phyloP scores from a whole-genome alignment of 1,140 invertebrate genomes.

The Caenorhabditis brenneri region DNA sequence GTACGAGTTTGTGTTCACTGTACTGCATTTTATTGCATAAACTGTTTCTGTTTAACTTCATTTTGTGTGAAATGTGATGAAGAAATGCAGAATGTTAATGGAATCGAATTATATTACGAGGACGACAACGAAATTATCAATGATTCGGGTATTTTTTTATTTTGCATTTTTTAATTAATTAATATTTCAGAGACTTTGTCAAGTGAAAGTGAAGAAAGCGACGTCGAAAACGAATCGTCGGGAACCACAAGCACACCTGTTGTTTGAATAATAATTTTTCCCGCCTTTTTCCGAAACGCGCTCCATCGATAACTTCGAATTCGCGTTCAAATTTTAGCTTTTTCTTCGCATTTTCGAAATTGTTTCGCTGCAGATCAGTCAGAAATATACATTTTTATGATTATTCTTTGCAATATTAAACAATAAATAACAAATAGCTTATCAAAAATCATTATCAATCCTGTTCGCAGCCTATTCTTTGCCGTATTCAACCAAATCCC shows the following conservation, averaged over 20 bases:
- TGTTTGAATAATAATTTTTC: background rate
- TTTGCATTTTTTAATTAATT: background rate
- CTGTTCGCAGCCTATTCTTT: too few species aligned
- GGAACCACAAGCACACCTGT: background rate
- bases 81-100: conserved; percentile 38
- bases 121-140: background rate
- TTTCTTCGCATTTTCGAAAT: background rate
- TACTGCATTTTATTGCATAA: conserved; percentile 46
- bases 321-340: background rate
- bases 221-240: background rate
- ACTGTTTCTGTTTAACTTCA: conserved; percentile 29
- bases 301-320: background rate
- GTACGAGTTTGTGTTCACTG: conserved; percentile 41
- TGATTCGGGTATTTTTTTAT: background rate
- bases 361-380: background rate
- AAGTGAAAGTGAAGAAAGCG: background rate
- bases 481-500: too few species aligned
- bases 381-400: too few species aligned
- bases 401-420: too few species aligned
- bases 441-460: too few species aligned
- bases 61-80: conserved; percentile 42
- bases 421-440: too few species aligned
- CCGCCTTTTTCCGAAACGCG: background rate
- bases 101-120: conserved; percentile 17
- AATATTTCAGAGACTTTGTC: background rate